Evolutionary conservation across 2,113 vertebrate species (phyloP), one percentile per base, ranked within the genome.

Genomic region (Mesitornis unicolor): DNA sequence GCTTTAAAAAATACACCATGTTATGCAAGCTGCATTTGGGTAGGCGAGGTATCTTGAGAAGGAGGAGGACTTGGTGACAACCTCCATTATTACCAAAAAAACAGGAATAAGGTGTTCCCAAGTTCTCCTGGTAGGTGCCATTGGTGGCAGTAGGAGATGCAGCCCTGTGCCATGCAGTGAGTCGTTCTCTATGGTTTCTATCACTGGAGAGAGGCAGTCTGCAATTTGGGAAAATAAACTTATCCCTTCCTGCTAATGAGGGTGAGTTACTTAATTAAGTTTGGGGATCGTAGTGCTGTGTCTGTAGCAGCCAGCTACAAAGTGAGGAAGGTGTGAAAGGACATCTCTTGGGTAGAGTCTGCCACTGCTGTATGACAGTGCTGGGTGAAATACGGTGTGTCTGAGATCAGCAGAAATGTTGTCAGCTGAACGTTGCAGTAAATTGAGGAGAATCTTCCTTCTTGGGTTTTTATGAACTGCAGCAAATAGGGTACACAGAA

Each of bases 401-500:
- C 29, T 87, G 85, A 87, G 79, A 56, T 85, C 68, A 83, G 24
- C 1, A 4, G 65, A 88, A 87, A 50, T 50, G 24, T 57, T 65
- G 17, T 57, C 77, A 47, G 51, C n/a, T 84, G 79, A 54, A 64
- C 75, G 54, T 75, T 90, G 64, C 53, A 83, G 56, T 70, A 64
- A 64, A 47, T 1, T 63, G 57, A 60, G 56, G 31, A 59, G 24
- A 84, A 74, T 81, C 56, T 76, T 83, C 29, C 81, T 80, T 56
- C 61, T 76, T 76, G 61, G 3, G 4, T 85, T 91, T 91, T 92
- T 87, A 71, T 53, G 56, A 81, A 78, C 31, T 78, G 40, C 47
- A 75, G 93, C 73, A 90, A 89, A 64, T 31, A 75, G 43, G 29
- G 4, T 86, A 75, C 64, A 89, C 94, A 94, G 84, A 87, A 89